These are phyloP conservation scores for Craterocephalus amniculus DNA, from an alignment of 2,797 vertebrate species.

Conservation along the genomic window DNA sequence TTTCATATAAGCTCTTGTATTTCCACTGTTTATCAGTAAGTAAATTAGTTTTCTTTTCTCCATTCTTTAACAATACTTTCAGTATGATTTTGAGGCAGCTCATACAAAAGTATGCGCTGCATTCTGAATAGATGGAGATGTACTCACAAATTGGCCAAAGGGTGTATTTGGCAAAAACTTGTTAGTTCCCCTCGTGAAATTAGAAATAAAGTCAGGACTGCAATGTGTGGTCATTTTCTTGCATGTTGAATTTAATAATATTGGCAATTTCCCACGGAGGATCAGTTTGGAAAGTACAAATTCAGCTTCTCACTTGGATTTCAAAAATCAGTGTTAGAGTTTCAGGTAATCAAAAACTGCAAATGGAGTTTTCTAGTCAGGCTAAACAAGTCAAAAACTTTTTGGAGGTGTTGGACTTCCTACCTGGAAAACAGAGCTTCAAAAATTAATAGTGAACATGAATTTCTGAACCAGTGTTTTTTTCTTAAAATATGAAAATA, in stretches of 20 bases:
- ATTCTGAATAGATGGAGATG: not conserved
- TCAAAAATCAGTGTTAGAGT: constrained; percentile 23
- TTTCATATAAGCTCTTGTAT: not conserved
- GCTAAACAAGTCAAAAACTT: not conserved
- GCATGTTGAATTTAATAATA: constrained; percentile 16
- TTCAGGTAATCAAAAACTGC: constrained; percentile 7
- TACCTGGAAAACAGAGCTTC: not conserved
- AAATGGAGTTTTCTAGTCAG: constrained; percentile 11
- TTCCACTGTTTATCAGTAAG: not conserved
- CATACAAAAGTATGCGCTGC: not conserved
- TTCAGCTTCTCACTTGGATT: constrained; percentile 33
- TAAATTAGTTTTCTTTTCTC: constrained; percentile 20
- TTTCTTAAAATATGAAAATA: not conserved
- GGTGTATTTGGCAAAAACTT: constrained; percentile 22
- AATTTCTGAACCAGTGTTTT: too few species aligned
- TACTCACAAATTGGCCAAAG: not conserved
- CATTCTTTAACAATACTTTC: not conserved
- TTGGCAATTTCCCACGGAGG: constrained; percentile 28
- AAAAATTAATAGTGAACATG: not conserved
- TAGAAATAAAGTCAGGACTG: constrained; percentile 24
- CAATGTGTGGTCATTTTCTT: constrained; percentile 41
- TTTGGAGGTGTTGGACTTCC: not conserved
- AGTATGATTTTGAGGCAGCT: not conserved
- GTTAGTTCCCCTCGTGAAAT: constrained; percentile 22
- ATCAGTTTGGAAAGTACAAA: constrained; percentile 29